Percentiles rank a stretch among this genome's conserved stretches.
Evolutionary conservation across 2,113 vertebrate species (phyloP).

Genomic region (Machaerirhynchus nigripectus): DNA sequence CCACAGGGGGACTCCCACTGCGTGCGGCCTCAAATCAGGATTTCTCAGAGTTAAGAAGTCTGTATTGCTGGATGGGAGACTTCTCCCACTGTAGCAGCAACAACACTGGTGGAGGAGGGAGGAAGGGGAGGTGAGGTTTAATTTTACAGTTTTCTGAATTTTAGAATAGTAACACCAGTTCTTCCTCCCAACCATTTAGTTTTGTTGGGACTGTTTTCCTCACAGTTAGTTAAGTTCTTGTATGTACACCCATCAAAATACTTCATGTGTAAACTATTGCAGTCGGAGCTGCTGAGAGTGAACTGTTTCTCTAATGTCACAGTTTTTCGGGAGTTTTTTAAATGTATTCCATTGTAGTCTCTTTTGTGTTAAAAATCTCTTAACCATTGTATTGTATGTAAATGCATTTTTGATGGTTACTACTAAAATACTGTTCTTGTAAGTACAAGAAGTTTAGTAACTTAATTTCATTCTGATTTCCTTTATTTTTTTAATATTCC

Average conservation of each 20-base stretch:
- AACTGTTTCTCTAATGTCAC: not conserved
- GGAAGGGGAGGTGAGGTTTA: not conserved
- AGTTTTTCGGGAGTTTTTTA: not conserved
- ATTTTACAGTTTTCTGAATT: not conserved
- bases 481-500: not conserved
- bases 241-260: not conserved
- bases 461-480: not conserved
- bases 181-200: not conserved
- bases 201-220: not conserved
- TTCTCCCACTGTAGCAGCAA: not conserved
- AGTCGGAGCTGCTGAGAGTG: not conserved
- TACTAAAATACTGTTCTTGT: not conserved
- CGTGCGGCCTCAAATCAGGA: not conserved
- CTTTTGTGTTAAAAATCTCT: not conserved
- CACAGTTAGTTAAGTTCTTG: not conserved
- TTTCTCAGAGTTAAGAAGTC: not conserved
- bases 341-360: not conserved
- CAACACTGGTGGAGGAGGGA: not conserved
- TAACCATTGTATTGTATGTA: too few relatives aligned
- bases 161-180: not conserved
- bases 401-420: not conserved
- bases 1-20: too few relatives aligned
- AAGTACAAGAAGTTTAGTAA: not conserved
- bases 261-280: not conserved
- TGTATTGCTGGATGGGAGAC: not conserved